These are phyloP conservation scores for Carposina sasakii DNA, from an alignment of 1,140 invertebrate genomes.

Conservation along the genomic window DNA sequence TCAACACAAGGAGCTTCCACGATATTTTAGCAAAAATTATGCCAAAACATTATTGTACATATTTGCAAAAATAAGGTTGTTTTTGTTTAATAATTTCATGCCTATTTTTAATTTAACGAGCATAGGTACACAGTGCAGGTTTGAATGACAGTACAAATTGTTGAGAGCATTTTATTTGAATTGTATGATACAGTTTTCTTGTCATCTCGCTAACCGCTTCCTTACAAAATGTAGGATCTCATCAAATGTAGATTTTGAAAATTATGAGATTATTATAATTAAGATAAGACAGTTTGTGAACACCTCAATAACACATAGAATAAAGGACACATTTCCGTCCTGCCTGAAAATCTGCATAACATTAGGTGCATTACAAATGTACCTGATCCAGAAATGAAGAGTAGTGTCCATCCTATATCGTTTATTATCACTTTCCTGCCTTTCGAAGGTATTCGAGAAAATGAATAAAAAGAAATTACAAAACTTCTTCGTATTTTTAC, in stretches of 20 bases:
- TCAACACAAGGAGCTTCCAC: constrained; percentile 57
- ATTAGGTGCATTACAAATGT: constrained; percentile 35
- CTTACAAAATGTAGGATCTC: constrained; percentile 55
- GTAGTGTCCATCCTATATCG: constrained; percentile 60
- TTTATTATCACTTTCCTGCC: constrained; percentile 54
- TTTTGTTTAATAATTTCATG: not conserved
- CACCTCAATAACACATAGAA: constrained; percentile 40
- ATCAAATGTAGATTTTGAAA: constrained; percentile 54
- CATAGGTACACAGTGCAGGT: not conserved
- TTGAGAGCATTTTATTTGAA: not conserved
- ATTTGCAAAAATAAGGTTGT: not conserved
- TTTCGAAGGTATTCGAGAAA: constrained; percentile 64
- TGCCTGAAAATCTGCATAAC: constrained; percentile 38
- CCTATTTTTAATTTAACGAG: constrained; percentile 1
- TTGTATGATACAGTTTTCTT: constrained; percentile 29
- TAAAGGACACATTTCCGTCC: constrained; percentile 63
- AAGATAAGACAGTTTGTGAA: constrained; percentile 59
- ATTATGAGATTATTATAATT: constrained; percentile 58
- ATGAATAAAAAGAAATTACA: constrained; percentile 54
- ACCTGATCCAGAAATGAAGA: constrained; percentile 45
- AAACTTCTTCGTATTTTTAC: constrained; percentile 9
- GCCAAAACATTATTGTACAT: constrained; percentile 31
- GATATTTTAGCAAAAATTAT: constrained; percentile 22
- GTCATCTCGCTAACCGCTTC: constrained; percentile 63
- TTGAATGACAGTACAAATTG: not conserved